Evolutionary conservation across 2,888 invertebrate genomes (phyloP).

Genomic region (Mythimna ferrago): DNA sequence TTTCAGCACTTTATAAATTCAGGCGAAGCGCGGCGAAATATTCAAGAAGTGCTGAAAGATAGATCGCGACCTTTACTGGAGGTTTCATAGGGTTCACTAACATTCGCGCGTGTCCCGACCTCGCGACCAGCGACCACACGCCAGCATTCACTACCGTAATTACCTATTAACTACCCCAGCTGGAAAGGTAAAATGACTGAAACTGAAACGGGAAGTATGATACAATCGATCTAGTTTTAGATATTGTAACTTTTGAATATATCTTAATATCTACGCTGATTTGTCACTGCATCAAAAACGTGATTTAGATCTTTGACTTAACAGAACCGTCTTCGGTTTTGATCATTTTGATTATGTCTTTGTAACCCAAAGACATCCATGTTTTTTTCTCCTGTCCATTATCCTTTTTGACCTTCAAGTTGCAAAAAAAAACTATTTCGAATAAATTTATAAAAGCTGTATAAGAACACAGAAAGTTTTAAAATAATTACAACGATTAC

Average conservation of each 20-base stretch:
- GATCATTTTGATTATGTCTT: too few species aligned
- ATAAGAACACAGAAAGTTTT: neutral
- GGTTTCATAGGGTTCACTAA: constrained; percentile 29
- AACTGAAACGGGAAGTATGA: neutral
- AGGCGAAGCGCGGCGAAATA: constrained; percentile 38
- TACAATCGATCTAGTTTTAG: neutral
- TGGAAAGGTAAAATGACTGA: constrained; percentile 2
- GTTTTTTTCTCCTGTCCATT: too few species aligned
- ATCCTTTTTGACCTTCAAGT: too few species aligned
- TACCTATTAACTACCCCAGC: neutral
- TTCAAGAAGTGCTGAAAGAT: constrained; percentile 52
- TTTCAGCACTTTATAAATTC: constrained; percentile 47
- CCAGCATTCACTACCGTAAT: neutral
- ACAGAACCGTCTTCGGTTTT: neutral
- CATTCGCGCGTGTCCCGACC: constrained; percentile 6
- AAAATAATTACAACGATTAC: constrained; percentile 27
- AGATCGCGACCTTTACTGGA: constrained; percentile 37
- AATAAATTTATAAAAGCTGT: neutral
- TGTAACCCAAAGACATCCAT: neutral
- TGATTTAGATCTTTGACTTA: too few species aligned
- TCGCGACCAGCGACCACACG: constrained; percentile 12
- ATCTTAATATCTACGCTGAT: neutral
- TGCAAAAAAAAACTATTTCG: neutral
- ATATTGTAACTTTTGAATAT: neutral
- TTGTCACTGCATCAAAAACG: too few species aligned